phyloP scores from a whole-genome alignment of 2,113 vertebrate species.

The Choloepus hoffmanni region DNA sequence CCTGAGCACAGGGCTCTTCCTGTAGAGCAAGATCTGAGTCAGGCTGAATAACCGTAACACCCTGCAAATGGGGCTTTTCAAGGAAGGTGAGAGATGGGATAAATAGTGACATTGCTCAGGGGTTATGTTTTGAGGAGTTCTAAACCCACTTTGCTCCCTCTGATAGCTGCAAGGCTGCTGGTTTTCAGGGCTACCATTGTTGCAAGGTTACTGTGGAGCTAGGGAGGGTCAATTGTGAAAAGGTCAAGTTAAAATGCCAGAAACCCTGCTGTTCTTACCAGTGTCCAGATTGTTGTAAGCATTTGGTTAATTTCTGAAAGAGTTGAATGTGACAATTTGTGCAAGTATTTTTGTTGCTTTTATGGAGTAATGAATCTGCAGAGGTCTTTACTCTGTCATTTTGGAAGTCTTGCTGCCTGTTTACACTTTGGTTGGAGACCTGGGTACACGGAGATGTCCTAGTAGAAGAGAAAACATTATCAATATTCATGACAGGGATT shows the following conservation, averaged over 20 bases:
- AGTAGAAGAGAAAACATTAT: not conserved
- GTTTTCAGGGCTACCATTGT: not conserved
- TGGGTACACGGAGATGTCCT: not conserved
- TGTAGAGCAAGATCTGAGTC: not conserved
- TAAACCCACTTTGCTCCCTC: not conserved
- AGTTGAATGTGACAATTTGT: not conserved
- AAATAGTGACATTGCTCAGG: not conserved
- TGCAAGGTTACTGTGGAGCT: not conserved
- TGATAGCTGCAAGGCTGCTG: not conserved
- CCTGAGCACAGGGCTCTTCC: not conserved
- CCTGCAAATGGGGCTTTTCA: not conserved
- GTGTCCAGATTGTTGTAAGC: not conserved
- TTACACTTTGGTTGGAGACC: not conserved
- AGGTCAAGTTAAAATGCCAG: not conserved
- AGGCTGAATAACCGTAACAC: not conserved
- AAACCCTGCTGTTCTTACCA: not conserved
- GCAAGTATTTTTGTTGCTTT: not conserved
- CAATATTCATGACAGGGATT: not conserved
- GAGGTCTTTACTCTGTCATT: not conserved
- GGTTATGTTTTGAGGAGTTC: not conserved
- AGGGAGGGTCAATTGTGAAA: not conserved
- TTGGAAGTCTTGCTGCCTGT: not conserved
- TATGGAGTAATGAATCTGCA: not conserved
- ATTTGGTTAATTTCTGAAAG: slow-evolving; percentile 3
- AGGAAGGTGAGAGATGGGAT: not conserved